These are phyloP conservation scores for Phallusia fumigata DNA, from an alignment of 23 tunicate species.

Conservation along the genomic window DNA sequence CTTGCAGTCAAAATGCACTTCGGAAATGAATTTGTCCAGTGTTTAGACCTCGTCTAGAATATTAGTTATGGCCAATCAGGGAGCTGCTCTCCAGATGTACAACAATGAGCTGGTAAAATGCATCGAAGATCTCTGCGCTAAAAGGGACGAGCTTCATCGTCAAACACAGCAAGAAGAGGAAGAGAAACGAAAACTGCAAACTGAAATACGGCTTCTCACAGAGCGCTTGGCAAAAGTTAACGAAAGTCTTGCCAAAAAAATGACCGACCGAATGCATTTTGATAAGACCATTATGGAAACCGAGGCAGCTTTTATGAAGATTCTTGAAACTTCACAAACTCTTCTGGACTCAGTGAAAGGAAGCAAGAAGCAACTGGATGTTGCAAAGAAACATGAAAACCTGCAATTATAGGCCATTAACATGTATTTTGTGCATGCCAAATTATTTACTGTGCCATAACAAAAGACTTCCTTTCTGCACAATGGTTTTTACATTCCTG, in stretches of 20 bases:
- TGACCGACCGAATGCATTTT: constrained; percentile 73
- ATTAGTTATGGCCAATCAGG: constrained; percentile 84
- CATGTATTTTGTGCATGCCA: not conserved
- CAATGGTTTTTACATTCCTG: no score
- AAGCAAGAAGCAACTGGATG: constrained; percentile 52
- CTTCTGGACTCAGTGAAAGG: constrained; percentile 89
- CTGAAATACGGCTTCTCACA: constrained; percentile 69
- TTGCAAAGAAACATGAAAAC: constrained; percentile 40
- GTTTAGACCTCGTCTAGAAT: not conserved
- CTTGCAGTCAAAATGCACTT: not conserved
- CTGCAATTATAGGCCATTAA: not conserved
- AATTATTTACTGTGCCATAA: not conserved
- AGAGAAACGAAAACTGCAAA: constrained; percentile 82
- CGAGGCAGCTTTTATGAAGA: constrained; percentile 95
- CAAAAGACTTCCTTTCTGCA: not conserved
- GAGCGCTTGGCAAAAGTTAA: constrained; percentile 92
- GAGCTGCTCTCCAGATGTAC: constrained; percentile 97
- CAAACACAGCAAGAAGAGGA: constrained; percentile 79
- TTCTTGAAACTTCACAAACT: constrained; percentile 95
- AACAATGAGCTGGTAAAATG: constrained; percentile 97
- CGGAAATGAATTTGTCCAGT: not conserved
- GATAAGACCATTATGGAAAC: constrained; percentile 96
- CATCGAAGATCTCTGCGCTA: constrained; percentile 89
- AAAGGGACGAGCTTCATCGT: constrained; percentile 84
- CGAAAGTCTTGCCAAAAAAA: constrained; percentile 84